Evolutionary conservation across 2,888 invertebrate genomes (phyloP), one percentile per base, ranked within the genome.

Genomic region (Pterostichus madidus): DNA sequence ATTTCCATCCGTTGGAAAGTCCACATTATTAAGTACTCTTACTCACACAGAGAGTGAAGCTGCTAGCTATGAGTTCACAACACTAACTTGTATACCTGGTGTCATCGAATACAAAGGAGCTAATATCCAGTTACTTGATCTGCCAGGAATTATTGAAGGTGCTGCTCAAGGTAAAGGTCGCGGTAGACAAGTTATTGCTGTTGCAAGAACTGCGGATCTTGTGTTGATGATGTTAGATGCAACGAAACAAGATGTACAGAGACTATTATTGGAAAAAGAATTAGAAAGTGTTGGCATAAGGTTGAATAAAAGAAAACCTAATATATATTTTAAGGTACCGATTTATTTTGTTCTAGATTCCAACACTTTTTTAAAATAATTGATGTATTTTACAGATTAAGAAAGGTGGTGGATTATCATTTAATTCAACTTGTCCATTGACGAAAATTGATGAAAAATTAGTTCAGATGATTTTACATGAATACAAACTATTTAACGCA

Each of bases 141-240:
- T 99, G 89, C 99, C 99, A 83, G 99, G 99, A 89, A 99, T 99
- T 89, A 99, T 99, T 89, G 99, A 99, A 92, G 99, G 99, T 83
- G 99, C 99, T 85, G 96, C 99, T 1, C 99, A 97, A 86, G 90
- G 90, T 59, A 90, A 90, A 86, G 90, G 90, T 83, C 87, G 90
- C 86, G 90, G 89, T 86, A 85, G 90, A 83, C 90, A 90, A 86
- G 98, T 99, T 8, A 99, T 99, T 89, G 99, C 99, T 11, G 99
- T 99, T 7, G 99, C 99, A 0, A 93, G 99, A 87, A 99, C 99
- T 3, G 98, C 99, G 0, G 99, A 99, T 91, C 91, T 99, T 86
- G 98, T 99, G 49, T 92, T 99, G 32, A 99, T 99, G 97, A 99
- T 99, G 99, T 90, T 99, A 89, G 99, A 99, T 89, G 99, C 99